Conservation (phyloP, 2,888 invertebrate species). For the Epinotia bilunana region DNA sequence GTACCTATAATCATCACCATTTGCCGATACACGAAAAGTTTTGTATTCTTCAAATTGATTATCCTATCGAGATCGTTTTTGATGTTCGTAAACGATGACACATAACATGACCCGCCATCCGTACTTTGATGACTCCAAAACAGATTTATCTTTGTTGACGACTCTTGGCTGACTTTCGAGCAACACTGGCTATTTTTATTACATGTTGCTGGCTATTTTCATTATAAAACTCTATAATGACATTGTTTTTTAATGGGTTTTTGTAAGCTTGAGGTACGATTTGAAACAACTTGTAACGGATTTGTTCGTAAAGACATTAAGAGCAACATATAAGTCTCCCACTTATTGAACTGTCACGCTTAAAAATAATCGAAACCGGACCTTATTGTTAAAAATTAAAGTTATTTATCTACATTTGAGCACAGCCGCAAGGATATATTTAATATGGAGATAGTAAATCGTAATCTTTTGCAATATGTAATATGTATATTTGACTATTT, state of each 20-base stretch:
- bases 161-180: slow-evolving; percentile 10
- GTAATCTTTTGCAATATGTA: too few species aligned
- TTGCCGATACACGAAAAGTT: not conserved
- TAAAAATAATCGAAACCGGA: too few species aligned
- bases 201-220: slow-evolving; percentile 10
- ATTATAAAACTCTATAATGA: slow-evolving; percentile 15
- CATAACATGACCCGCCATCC: not conserved
- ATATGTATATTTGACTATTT: too few species aligned
- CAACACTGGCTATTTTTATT: slow-evolving; percentile 22
- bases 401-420: too few species aligned
- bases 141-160: slow-evolving; percentile 14
- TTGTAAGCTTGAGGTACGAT: not conserved
- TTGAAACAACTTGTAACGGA: not conserved
- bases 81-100: slow-evolving; percentile 19
- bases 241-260: slow-evolving; percentile 1
- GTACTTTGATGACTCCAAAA: slow-evolving; percentile 15
- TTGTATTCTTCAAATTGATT: not conserved
- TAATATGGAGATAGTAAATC: too few species aligned
- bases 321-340: too few species aligned
- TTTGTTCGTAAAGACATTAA: not conserved
- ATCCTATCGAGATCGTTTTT: slow-evolving; percentile 4
- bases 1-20: not conserved
- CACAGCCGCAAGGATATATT: too few species aligned
- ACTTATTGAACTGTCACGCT: too few species aligned
- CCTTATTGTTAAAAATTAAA: too few species aligned